These are phyloP conservation scores for Hyla sarda DNA, from an alignment of 2,113 vertebrate species.

Conservation along the genomic window DNA sequence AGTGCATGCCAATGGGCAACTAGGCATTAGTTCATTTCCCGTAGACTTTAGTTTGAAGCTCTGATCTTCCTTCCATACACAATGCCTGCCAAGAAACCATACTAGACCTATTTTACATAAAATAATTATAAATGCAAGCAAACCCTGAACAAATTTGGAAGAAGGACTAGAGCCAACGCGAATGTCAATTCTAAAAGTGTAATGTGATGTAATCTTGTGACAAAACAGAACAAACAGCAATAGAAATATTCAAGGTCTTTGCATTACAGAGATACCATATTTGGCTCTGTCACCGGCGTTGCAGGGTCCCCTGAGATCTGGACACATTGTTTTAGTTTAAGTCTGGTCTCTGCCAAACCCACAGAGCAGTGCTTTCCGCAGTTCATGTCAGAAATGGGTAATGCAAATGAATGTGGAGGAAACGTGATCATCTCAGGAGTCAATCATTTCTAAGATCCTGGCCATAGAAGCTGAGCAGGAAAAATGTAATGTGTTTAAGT, in stretches of 20 bases:
- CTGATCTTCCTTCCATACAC: too few relatives aligned
- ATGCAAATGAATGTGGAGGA: slow-evolving; percentile 18
- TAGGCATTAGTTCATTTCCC: too few relatives aligned
- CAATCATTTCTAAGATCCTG: slow-evolving; percentile 32
- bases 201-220: slow-evolving; percentile 45
- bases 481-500: slow-evolving; percentile 22
- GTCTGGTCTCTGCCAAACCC: slow-evolving; percentile 52
- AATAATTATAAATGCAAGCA: not conserved
- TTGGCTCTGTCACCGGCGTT: slow-evolving; percentile 40
- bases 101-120: too few relatives aligned
- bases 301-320: slow-evolving; percentile 16
- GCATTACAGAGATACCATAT: slow-evolving; percentile 42
- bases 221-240: slow-evolving; percentile 4
- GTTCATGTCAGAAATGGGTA: slow-evolving; percentile 9
- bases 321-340: slow-evolving; percentile 52
- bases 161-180: not conserved
- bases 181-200: not conserved
- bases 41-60: too few relatives aligned
- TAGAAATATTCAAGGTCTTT: slow-evolving; percentile 7
- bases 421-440: slow-evolving; percentile 43
- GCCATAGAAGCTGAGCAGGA: not conserved
- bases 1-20: not conserved
- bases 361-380: not conserved
- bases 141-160: not conserved
- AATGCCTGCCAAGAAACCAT: too few relatives aligned